Evolutionary conservation across 2,888 invertebrate species (phyloP).

Genomic region (Smittia aterrima): DNA sequence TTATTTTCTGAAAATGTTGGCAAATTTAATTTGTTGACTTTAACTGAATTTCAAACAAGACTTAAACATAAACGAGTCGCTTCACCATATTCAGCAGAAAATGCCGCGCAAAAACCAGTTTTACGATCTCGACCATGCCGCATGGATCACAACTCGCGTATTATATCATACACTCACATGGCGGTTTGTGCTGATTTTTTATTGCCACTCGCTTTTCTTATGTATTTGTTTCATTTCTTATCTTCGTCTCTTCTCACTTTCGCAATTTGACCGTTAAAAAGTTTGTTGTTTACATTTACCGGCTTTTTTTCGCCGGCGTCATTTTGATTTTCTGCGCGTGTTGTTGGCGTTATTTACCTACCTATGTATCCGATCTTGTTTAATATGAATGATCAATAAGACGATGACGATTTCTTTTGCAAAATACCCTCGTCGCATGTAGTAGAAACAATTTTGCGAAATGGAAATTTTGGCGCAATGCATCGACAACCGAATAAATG

Average conservation of each 20-base stretch:
- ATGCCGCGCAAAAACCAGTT: conserved; percentile 14
- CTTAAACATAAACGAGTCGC: no score
- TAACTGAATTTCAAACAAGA: no score
- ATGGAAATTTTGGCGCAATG: conserved; percentile 23
- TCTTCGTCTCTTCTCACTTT: conserved; percentile 27
- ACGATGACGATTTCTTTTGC: not conserved
- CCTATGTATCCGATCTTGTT: not conserved
- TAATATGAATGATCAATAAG: conserved; percentile 37
- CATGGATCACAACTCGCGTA: not conserved
- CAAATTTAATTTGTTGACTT: no score
- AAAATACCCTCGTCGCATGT: not conserved
- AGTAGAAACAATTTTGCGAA: not conserved
- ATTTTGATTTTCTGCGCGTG: conserved; percentile 13
- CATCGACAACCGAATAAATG: conserved; percentile 27
- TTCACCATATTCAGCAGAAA: no score
- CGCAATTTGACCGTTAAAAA: conserved; percentile 38
- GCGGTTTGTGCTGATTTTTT: conserved; percentile 6
- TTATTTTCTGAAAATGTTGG: no score
- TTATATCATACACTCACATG: conserved; percentile 21
- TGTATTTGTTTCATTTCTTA: conserved; percentile 2
- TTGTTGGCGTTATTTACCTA: conserved; percentile 17
- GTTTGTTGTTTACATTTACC: conserved; percentile 31
- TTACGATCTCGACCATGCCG: not conserved
- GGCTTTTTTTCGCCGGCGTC: not conserved
- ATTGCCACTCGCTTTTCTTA: not conserved